phyloP scores from a whole-genome alignment of 2,888 invertebrate genomes.

The Bruchidius siliquastri region DNA sequence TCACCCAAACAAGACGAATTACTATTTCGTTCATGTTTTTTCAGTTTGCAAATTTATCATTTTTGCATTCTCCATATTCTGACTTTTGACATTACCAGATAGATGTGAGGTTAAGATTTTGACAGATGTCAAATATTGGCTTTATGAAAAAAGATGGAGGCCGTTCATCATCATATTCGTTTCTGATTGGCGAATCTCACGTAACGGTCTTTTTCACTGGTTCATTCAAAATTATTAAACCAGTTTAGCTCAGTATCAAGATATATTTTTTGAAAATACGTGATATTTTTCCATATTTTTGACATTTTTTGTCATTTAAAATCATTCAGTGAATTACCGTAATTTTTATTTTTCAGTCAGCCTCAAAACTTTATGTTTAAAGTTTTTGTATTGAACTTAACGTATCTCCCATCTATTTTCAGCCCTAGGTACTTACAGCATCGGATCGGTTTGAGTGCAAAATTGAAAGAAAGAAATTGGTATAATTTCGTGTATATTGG shows the following conservation, averaged over 20 bases:
- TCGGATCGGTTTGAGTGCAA: conserved; percentile 58
- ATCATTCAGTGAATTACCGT: not conserved
- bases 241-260: not conserved
- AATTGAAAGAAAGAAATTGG: conserved; percentile 55
- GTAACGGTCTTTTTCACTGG: conserved; percentile 8
- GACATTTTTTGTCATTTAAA: not conserved
- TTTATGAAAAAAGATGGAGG: conserved; percentile 22
- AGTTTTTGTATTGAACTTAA: conserved; percentile 42
- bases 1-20: not conserved
- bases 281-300: not conserved
- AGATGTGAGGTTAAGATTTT: not conserved
- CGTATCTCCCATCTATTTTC: conserved; percentile 48
- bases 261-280: not conserved
- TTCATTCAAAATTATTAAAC: not conserved
- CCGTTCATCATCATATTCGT: conserved; percentile 21
- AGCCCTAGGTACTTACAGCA: conserved; percentile 68
- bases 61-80: not conserved
- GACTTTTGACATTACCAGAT: not conserved
- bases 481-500: conserved; percentile 19
- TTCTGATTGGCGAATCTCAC: conserved; percentile 29
- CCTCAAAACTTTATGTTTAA: not conserved
- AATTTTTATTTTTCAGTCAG: not conserved
- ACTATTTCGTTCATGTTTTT: not conserved
- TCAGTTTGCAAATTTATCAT: not conserved
- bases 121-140: not conserved